Conservation (phyloP, 2,888 invertebrate genomes). For the Stenichneumon culpator region DNA sequence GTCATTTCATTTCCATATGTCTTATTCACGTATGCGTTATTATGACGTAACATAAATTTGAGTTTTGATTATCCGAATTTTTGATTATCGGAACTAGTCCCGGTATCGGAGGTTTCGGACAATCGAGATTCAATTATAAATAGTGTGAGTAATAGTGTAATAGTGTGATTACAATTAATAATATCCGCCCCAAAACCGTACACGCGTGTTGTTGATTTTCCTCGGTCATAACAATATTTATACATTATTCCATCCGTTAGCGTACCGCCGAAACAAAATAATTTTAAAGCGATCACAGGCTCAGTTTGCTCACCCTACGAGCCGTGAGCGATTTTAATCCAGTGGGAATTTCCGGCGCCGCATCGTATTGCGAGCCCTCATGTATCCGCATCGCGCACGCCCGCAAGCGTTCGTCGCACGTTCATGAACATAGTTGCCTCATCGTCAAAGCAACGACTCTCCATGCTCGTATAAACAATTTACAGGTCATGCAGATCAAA, state of each 20-base stretch:
- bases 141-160: too few species aligned
- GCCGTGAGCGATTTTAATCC: constrained; percentile 72
- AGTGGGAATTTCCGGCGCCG: constrained; percentile 71
- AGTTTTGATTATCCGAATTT: too few species aligned
- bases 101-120: too few species aligned
- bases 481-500: background rate
- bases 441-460: constrained; percentile 12
- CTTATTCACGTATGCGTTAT: too few species aligned
- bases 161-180: background rate
- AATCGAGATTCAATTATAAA: too few species aligned
- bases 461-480: constrained; percentile 27
- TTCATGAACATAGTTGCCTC: constrained; percentile 48
- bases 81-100: too few species aligned
- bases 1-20: too few species aligned
- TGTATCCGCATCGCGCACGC: constrained; percentile 35
- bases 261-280: background rate
- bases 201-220: background rate
- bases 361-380: constrained; percentile 38
- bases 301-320: constrained; percentile 18
- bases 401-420: constrained; percentile 54
- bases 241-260: background rate
- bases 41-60: too few species aligned
- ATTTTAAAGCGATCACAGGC: constrained; percentile 11
- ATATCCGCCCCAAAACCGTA: background rate
- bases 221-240: background rate